Evolutionary conservation across 35 echinoderm and acorn worm genomes (phyloP).

Genomic region (Lytechinus pictus): DNA sequence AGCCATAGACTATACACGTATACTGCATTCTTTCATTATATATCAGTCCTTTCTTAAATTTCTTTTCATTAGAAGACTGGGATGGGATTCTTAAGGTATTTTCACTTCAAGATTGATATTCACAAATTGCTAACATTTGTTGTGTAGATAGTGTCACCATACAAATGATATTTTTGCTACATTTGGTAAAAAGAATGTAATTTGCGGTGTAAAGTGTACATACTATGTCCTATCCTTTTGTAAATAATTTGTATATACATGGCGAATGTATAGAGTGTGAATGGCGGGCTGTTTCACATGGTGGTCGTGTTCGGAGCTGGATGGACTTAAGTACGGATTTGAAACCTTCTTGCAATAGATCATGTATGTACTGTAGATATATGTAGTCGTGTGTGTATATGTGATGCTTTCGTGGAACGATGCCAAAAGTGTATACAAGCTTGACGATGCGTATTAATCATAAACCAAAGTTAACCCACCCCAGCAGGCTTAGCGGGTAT

Average conservation of each 20-base stretch:
- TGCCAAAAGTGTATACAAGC: background rate
- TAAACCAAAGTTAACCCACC: background rate
- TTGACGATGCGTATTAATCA: background rate
- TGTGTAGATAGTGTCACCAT: background rate
- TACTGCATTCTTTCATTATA: background rate
- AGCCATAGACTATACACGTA: background rate
- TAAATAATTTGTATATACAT: background rate
- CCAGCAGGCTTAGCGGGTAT: background rate
- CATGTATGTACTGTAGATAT: background rate
- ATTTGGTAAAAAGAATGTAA: background rate
- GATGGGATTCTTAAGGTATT: background rate
- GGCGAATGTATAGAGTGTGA: background rate
- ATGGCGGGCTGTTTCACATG: constrained; percentile 15
- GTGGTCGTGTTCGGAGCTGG: background rate
- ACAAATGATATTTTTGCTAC: constrained; percentile 14
- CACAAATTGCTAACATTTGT: background rate
- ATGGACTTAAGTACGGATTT: background rate
- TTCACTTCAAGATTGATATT: background rate
- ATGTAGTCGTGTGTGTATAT: background rate
- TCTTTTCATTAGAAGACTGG: background rate
- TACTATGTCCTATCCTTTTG: background rate
- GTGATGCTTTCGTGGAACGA: background rate
- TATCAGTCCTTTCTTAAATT: background rate
- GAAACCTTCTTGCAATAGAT: constrained; percentile 10
- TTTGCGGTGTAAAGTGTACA: background rate